These are phyloP conservation scores for Stictocephala bisonia DNA, from an alignment of 2,888 invertebrate species.

Conservation along the genomic window DNA sequence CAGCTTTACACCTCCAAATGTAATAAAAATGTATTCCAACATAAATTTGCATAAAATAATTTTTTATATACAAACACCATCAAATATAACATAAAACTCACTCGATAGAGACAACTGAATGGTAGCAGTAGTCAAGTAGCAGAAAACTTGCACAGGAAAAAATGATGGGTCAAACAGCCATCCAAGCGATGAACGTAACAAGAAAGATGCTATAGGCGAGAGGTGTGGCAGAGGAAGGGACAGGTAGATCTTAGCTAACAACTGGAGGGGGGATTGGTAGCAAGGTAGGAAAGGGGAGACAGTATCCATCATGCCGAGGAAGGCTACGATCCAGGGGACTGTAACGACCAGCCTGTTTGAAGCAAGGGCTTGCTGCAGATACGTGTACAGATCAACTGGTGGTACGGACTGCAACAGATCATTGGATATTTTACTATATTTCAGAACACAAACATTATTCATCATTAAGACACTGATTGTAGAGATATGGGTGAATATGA, in stretches of 20 bases:
- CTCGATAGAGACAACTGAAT: too few relatives aligned
- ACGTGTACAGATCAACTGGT: conserved; percentile 24
- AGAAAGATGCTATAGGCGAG: neutral
- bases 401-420: conserved; percentile 15
- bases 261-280: conserved; percentile 16
- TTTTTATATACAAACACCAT: too few relatives aligned
- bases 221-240: neutral
- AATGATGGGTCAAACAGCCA: conserved; percentile 44
- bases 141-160: conserved; percentile 39
- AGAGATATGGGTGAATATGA: too few relatives aligned
- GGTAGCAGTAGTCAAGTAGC: neutral
- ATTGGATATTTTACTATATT: neutral
- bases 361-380: conserved; percentile 8
- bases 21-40: too few relatives aligned
- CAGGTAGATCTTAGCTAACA: conserved; percentile 21
- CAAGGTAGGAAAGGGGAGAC: conserved; percentile 20
- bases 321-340: conserved; percentile 46
- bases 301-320: conserved; percentile 45
- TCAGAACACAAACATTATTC: too few relatives aligned
- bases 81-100: too few relatives aligned
- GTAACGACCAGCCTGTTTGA: conserved; percentile 33
- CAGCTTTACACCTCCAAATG: too few relatives aligned
- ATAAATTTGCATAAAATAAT: too few relatives aligned
- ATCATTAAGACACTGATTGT: too few relatives aligned
- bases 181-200: conserved; percentile 35